Evolutionary conservation across 2,113 vertebrate genomes (phyloP).

Genomic region (Leucoraja erinaceus): DNA sequence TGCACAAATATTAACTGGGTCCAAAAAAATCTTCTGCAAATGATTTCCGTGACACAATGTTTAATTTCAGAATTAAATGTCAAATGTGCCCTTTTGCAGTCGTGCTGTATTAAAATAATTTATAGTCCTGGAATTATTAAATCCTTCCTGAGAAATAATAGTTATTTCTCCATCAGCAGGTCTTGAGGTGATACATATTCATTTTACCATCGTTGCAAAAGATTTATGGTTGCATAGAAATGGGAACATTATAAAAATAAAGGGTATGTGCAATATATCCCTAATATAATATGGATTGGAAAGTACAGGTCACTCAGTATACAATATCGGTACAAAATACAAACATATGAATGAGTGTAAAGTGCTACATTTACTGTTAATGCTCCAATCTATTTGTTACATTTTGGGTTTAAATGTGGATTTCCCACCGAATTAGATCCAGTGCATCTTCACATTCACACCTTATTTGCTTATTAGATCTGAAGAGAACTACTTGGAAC

Average conservation of each 20-base stretch:
- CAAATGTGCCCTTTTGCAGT: slow-evolving; percentile 1
- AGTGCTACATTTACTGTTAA: not conserved
- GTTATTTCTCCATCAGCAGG: slow-evolving; percentile 10
- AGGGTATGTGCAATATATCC: not conserved
- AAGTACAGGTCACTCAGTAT: not conserved
- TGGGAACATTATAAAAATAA: slow-evolving; percentile 25
- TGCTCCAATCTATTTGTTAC: not conserved
- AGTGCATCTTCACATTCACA: not conserved
- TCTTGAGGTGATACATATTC: not conserved
- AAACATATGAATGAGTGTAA: not conserved
- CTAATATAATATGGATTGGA: not conserved
- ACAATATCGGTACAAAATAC: not conserved
- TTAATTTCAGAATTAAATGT: slow-evolving; percentile 35
- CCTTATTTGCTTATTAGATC: not conserved
- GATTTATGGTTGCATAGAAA: slow-evolving; percentile 9
- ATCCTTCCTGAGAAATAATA: slow-evolving; percentile 11
- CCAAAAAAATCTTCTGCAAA: not conserved
- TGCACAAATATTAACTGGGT: slow-evolving; percentile 5
- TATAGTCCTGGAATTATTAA: slow-evolving; percentile 33
- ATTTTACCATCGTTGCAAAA: not conserved
- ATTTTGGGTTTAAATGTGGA: not conserved
- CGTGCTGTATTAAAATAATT: slow-evolving; percentile 18
- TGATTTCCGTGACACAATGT: slow-evolving; percentile 27
- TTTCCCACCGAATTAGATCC: not conserved
- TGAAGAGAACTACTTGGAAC: not conserved